Evolutionary conservation across 1,140 invertebrate species (phyloP).

Genomic region (Drosophila lacertosa): DNA sequence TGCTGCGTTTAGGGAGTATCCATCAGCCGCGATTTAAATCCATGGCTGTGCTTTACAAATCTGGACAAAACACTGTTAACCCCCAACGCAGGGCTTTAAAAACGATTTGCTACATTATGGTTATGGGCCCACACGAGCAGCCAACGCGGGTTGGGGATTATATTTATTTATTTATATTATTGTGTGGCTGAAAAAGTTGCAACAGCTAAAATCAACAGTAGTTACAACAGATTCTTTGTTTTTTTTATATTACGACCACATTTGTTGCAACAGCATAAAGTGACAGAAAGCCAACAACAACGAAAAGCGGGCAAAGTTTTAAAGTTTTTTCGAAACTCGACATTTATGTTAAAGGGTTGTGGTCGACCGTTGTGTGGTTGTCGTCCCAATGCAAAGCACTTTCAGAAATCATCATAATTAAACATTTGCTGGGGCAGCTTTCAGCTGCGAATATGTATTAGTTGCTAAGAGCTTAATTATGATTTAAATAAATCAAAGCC

Average conservation of each 20-base stretch:
- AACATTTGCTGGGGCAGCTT: background rate
- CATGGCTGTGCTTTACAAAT: background rate
- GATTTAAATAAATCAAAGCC: slow-evolving; percentile 32
- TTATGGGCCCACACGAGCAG: slow-evolving; percentile 7
- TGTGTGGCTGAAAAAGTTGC: slow-evolving; percentile 31
- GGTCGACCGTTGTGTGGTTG: slow-evolving; percentile 5
- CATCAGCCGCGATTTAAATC: background rate
- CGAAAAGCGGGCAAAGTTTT: slow-evolving; percentile 10
- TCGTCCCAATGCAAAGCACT: slow-evolving; percentile 1
- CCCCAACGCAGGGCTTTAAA: background rate
- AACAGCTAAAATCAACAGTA: slow-evolving; percentile 42
- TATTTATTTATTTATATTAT: slow-evolving; percentile 35
- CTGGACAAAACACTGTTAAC: background rate
- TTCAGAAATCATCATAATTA: slow-evolving; percentile 20
- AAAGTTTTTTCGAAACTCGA: slow-evolving; percentile 25
- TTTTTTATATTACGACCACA: slow-evolving; percentile 10
- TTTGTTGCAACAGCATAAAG: slow-evolving; percentile 31
- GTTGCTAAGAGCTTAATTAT: slow-evolving; percentile 36
- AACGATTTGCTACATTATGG: slow-evolving; percentile 17
- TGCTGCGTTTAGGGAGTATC: background rate
- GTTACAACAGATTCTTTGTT: slow-evolving; percentile 22
- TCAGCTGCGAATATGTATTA: slow-evolving; percentile 18
- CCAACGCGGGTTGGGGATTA: background rate
- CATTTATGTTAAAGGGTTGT: slow-evolving; percentile 28
- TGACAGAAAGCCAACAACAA: slow-evolving; percentile 30